phyloP scores from a whole-genome alignment of 2,113 vertebrate genomes.

The Ophiodon elongatus region DNA sequence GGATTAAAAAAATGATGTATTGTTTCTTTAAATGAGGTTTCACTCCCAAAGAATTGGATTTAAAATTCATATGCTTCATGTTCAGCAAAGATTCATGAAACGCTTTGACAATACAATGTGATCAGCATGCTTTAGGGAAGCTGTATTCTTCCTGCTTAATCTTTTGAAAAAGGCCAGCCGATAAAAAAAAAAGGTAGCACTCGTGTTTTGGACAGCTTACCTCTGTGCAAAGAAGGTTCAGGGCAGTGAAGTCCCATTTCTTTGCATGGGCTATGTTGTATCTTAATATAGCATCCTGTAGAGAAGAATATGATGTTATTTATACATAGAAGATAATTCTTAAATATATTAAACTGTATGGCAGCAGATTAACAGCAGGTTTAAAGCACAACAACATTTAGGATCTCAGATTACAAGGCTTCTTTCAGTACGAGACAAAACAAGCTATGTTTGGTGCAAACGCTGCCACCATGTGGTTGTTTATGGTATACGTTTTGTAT shows the following conservation, averaged over 20 bases:
- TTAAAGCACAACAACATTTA: not conserved
- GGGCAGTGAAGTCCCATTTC: constrained; percentile 97
- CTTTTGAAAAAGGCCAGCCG: not conserved
- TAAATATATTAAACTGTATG: not conserved
- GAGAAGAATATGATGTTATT: not conserved
- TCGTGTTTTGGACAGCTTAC: constrained; percentile 81
- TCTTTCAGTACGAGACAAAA: not conserved
- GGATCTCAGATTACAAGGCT: not conserved
- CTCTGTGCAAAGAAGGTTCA: constrained; percentile 91
- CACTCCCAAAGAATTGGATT: not conserved
- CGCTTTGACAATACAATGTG: not conserved
- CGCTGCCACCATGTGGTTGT: constrained; percentile 75
- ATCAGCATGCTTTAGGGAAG: not conserved
- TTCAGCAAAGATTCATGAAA: not conserved
- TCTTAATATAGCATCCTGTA: constrained; percentile 93
- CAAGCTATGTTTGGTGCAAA: constrained; percentile 40
- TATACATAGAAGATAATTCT: not conserved
- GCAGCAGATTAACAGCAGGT: not conserved
- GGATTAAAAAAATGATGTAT: no score
- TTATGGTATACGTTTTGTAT: constrained; percentile 32
- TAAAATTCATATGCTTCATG: not conserved
- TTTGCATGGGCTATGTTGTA: constrained; percentile 93
- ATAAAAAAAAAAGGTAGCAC: not conserved
- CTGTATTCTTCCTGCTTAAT: not conserved
- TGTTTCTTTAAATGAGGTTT: not conserved